Base-by-base conservation (phyloP, 2,888 invertebrate species). In the Platycheirus rosarum region DNA sequence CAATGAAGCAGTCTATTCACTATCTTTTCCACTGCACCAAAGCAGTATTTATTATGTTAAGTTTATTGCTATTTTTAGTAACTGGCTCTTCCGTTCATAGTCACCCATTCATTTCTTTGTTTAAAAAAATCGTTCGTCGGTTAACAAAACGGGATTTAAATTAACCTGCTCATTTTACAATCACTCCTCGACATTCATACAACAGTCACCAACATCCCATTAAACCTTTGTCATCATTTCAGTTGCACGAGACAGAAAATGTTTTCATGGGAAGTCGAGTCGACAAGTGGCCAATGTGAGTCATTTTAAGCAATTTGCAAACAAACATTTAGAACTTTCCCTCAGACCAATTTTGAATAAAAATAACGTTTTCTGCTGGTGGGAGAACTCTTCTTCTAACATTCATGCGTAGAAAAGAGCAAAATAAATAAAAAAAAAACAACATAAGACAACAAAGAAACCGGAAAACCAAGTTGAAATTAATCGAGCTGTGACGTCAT, bases 391-490 rank as follows among this genome's bases (percentile, higher is more conserved):
- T 18, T 44, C 46, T 60, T 44, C 13, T 29, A 75, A 23, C 32
- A 62, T 62, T 55, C 55, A 42, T 55, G 37, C 40, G 37, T 53
- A 6, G 42, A 42, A 57, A 13, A n/a, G n/a, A n/a, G n/a, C n/a
- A n/a, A 74, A 66, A 26, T 48, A 32, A 68, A 62, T 18, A 65
- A 65, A 49, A 16, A 62, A 44, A 69, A 2, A 40, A 53, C n/a
- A n/a, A n/a, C n/a, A n/a, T n/a, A 40, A 23, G 16, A 44, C 20
- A 69, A 75, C 69, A 75, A 75, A 75, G 69, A 69, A 75, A 62
- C 60, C 74, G 75, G 68, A 75, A 62, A 57, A 60, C 48, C 48
- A 63, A 63, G 63, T 74, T 29, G 20, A 20, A 3, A 5, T 26
- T 8, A 23, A 23, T 23, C 2, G 23, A 2, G 23, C 6, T 32